Percentiles rank a stretch among this genome's conserved stretches.
These are phyloP conservation scores for Drosophila mettleri DNA, from an alignment of 2,888 invertebrate genomes.

Conservation along the genomic window DNA sequence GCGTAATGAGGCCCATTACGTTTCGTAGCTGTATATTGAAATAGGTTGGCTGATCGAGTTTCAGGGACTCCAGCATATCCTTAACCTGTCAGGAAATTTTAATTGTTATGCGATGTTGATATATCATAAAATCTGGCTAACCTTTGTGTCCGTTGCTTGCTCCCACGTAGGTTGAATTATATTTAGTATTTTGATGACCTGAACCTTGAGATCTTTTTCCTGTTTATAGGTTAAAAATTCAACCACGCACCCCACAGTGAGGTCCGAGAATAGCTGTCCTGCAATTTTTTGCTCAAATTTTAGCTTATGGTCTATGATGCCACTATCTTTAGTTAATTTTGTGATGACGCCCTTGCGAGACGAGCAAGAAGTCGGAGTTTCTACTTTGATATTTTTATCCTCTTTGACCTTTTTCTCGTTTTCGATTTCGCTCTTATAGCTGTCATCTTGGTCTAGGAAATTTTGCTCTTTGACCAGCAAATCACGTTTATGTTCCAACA, in stretches of 20 bases:
- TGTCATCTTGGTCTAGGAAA: constrained; percentile 83
- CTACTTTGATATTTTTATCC: too few species aligned
- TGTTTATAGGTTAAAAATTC: constrained; percentile 87
- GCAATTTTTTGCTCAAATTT: constrained; percentile 86
- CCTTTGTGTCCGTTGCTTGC: constrained; percentile 70
- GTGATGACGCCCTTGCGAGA: constrained; percentile 87
- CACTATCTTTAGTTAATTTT: constrained; percentile 85
- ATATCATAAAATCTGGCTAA: neutral
- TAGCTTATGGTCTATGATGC: constrained; percentile 87
- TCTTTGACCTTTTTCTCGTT: neutral
- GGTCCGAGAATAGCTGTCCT: constrained; percentile 58
- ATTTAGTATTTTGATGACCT: constrained; percentile 87
- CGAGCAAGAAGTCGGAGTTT: constrained; percentile 14
- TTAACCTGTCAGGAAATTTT: constrained; percentile 50
- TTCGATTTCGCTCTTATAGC: neutral
- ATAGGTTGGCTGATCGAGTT: constrained; percentile 61
- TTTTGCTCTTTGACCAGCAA: constrained; percentile 85
- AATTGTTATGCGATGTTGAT: neutral
- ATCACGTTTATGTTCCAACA: constrained; percentile 85
- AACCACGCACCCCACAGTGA: constrained; percentile 87
- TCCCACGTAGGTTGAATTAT: constrained; percentile 86
- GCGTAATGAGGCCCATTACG: constrained; percentile 68
- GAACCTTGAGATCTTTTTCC: constrained; percentile 82
- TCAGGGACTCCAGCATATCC: constrained; percentile 59
- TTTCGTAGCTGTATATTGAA: constrained; percentile 80